Percentiles rank a stretch among this genome's conserved stretches.
Conservation (phyloP, 1,140 invertebrate genomes). For the Neotoxoptera formosana region DNA sequence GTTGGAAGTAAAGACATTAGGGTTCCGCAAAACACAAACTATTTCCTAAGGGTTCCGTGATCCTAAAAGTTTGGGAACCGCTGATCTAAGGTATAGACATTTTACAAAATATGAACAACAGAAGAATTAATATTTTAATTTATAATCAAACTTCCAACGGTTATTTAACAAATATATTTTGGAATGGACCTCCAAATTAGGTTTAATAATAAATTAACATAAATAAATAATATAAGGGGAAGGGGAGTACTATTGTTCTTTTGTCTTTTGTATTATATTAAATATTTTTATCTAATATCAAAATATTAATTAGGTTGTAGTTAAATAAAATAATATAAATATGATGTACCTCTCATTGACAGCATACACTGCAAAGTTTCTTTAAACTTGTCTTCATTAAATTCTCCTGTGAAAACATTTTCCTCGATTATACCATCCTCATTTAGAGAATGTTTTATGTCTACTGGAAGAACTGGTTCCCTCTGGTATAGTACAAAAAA, state of each 20-base stretch:
- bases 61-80: too few species aligned
- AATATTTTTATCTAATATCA: not conserved
- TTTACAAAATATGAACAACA: too few species aligned
- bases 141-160: not conserved
- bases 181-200: not conserved
- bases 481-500: not conserved
- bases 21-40: too few species aligned
- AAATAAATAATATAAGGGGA: not conserved
- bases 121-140: not conserved
- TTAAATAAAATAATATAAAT: not conserved
- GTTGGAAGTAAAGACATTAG: too few species aligned
- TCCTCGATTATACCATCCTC: too few species aligned
- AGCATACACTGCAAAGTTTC: not conserved
- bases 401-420: not conserved
- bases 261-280: not conserved
- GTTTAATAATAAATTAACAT: not conserved
- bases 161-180: not conserved
- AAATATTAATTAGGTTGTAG: not conserved
- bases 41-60: too few species aligned
- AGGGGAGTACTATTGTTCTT: too few species aligned
- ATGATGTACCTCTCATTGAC: not conserved
- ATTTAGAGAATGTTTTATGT: not conserved
- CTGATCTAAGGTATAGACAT: too few species aligned
- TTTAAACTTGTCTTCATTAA: not conserved
- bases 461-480: not conserved